Percentiles rank a stretch among this genome's conserved stretches.
Evolutionary conservation across 2,113 vertebrate genomes (phyloP).

Genomic region (Oncorhynchus mykiss): DNA sequence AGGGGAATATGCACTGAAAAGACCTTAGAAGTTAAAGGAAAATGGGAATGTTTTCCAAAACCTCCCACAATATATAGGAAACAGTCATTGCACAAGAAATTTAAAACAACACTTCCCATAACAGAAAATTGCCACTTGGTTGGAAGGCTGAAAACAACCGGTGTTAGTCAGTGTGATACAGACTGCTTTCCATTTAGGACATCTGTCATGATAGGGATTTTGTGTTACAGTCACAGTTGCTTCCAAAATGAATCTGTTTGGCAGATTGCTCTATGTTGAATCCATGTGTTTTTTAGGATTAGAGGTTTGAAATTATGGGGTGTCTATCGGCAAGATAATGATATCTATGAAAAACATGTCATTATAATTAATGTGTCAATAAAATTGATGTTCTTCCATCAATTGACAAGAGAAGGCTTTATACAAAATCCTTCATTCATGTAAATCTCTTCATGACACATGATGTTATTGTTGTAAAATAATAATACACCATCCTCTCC

Average conservation of each 20-base stretch:
- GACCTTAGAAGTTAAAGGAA: not conserved
- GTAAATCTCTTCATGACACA: not conserved
- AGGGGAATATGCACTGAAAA: not conserved
- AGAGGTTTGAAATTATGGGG: no score
- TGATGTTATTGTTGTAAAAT: slow-evolving; percentile 23
- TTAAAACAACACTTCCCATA: not conserved
- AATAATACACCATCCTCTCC: slow-evolving; percentile 22
- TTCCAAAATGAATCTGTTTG: no score
- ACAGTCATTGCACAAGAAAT: not conserved
- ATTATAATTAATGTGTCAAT: no score
- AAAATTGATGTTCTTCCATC: no score
- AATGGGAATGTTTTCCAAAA: not conserved
- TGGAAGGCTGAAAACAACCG: not conserved
- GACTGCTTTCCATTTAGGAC: no score
- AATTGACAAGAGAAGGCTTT: no score
- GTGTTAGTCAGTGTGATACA: not conserved
- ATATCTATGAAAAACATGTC: no score
- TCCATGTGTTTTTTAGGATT: no score
- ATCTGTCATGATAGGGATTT: no score
- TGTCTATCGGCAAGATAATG: no score
- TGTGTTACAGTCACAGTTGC: no score
- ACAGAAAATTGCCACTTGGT: not conserved
- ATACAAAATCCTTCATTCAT: not conserved
- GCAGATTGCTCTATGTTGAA: no score
- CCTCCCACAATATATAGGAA: not conserved